phyloP scores from a whole-genome alignment of 1,140 invertebrate genomes.

The Meloidogyne floridensis region DNA sequence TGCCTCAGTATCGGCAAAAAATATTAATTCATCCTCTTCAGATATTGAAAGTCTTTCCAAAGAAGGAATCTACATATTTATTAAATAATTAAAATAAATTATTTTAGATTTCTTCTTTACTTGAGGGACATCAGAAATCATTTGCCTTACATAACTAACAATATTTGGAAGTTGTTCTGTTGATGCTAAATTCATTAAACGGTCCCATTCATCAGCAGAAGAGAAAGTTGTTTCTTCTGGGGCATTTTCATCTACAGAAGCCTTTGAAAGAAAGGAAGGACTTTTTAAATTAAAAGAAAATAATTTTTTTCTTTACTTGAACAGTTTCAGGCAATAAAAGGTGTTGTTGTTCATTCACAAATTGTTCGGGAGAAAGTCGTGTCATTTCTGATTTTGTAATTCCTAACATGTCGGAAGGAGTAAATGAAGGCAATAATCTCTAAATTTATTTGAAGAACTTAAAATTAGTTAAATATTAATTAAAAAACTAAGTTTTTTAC shows the following conservation, averaged over 20 bases:
- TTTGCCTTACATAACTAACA: slow-evolving; percentile 14
- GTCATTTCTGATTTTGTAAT: slow-evolving; percentile 15
- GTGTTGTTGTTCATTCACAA: slow-evolving; percentile 26
- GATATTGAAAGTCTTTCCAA: slow-evolving; percentile 5
- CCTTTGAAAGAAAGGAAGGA: not conserved
- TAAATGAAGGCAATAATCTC: slow-evolving; percentile 13
- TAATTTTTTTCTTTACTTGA: not conserved
- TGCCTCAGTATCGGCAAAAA: slow-evolving; percentile 19
- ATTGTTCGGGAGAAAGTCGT: slow-evolving; percentile 25
- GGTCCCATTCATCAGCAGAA: slow-evolving; percentile 15
- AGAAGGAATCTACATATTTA: not conserved
- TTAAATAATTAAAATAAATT: not conserved
- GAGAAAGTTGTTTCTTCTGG: not conserved
- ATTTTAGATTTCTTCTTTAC: slow-evolving; percentile 4
- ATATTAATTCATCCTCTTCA: slow-evolving; percentile 3
- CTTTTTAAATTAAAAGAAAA: not conserved
- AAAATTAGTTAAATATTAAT: no score
- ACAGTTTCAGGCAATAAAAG: slow-evolving; percentile 19
- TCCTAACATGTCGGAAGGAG: slow-evolving; percentile 7
- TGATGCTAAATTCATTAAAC: slow-evolving; percentile 24
- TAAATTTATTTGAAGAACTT: not conserved
- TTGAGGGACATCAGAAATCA: slow-evolving; percentile 5
- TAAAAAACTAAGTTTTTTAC: no score
- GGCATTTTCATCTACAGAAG: not conserved
- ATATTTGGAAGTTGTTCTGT: slow-evolving; percentile 19